Percentiles rank a stretch among this genome's conserved stretches.
Conservation (phyloP, 2,113 vertebrate genomes). For the Sturnus vulgaris region DNA sequence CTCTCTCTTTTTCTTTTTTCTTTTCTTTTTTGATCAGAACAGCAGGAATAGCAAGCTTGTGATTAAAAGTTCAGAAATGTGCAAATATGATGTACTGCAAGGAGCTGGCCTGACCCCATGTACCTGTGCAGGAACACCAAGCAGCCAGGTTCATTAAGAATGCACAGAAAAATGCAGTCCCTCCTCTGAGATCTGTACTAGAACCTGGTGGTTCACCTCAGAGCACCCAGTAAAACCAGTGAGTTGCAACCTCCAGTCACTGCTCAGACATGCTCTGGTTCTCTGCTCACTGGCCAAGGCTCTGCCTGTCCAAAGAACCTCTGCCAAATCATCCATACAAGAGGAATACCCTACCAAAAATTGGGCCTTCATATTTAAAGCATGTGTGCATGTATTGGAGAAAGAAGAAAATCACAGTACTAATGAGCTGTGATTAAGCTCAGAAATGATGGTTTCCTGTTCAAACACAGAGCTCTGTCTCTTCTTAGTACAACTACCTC, state of each 20-base stretch:
- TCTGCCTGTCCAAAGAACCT: not conserved
- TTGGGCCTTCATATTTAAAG: not conserved
- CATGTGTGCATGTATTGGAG: not conserved
- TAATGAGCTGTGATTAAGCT: conserved; percentile 36
- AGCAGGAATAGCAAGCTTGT: not conserved
- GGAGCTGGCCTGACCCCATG: not conserved
- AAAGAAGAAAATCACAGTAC: conserved; percentile 23
- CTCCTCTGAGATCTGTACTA: not conserved
- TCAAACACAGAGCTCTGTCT: conserved; percentile 21
- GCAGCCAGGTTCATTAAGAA: not conserved
- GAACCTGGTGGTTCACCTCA: not conserved
- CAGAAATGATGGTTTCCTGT: conserved; percentile 54
- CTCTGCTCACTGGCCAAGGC: not conserved
- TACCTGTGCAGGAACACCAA: not conserved
- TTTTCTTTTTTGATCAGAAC: not conserved
- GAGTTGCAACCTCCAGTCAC: not conserved
- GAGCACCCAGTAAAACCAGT: not conserved
- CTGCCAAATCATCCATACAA: not conserved
- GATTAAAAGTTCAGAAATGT: not conserved
- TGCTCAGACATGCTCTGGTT: not conserved
- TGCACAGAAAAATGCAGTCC: not conserved
- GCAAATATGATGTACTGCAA: fast-evolving
- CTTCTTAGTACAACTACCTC: conserved; percentile 49
- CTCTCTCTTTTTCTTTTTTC: no score
- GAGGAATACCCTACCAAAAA: not conserved